Percentiles rank a stretch among this genome's conserved stretches.
phyloP scores from a whole-genome alignment of 1,140 invertebrate genomes.

The Macrosteles quadrilineatus region DNA sequence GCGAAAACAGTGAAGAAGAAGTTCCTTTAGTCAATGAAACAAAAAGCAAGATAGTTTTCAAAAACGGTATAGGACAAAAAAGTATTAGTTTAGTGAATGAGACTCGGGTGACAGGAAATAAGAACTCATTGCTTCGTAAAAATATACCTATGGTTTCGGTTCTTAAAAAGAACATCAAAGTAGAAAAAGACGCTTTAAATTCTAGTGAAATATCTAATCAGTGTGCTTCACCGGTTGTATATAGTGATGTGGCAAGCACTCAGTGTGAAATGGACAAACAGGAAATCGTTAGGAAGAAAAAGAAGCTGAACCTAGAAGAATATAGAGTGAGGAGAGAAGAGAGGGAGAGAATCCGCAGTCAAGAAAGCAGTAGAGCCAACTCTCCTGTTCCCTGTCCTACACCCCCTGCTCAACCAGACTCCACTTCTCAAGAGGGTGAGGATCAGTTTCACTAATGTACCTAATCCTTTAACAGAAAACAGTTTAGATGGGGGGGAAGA shows the following conservation, averaged over 20 bases:
- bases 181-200: background rate
- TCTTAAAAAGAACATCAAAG: constrained; percentile 41
- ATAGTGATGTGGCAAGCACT: constrained; percentile 32
- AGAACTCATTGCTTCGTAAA: constrained; percentile 28
- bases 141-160: constrained; percentile 49
- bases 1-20: constrained; percentile 50
- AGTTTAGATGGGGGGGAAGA: too few relatives aligned
- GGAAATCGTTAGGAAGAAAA: constrained; percentile 44
- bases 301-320: constrained; percentile 55
- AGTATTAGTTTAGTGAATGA: constrained; percentile 5
- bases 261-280: too few relatives aligned
- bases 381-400: constrained; percentile 35
- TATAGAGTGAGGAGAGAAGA: constrained; percentile 53
- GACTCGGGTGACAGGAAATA: background rate
- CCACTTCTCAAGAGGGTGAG: constrained; percentile 13
- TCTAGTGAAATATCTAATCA: background rate
- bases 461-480: too few relatives aligned
- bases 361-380: constrained; percentile 44
- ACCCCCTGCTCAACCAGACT: background rate
- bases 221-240: background rate
- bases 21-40: constrained; percentile 41
- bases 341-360: constrained; percentile 38
- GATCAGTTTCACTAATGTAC: too few relatives aligned
- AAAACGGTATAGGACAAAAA: constrained; percentile 31
- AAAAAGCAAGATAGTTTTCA: constrained; percentile 41